Evolutionary conservation across 2,113 vertebrate genomes (phyloP), one percentile per base, ranked within the genome.

Genomic region (Mus pahari): DNA sequence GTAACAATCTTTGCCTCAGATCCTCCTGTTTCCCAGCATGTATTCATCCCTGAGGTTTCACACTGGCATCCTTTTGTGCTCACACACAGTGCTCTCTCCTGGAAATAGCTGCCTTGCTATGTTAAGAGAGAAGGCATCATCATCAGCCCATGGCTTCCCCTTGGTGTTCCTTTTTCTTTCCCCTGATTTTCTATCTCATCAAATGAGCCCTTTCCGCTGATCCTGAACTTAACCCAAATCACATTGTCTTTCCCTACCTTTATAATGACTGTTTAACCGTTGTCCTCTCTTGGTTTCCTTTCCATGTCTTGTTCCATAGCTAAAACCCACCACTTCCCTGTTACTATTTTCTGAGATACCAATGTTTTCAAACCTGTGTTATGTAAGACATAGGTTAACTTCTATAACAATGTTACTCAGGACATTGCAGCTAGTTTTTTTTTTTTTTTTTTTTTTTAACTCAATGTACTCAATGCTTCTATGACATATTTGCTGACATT

Each of bases 291-390:
- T 60, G 26, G 74, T 36, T 78, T 83, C n/a, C 55, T 12, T 55
- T 95, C 8, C 68, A 53, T 64, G 36, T 36, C 62, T 68, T 86
- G 17, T 33, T 86, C 42, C 36, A 62, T 68, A 81, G 33, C 55
- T 94, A 71, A 48, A 36, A 16, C 5, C 16, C 9, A 68, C 68
- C 22, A 66, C 19, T 77, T 75, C 87, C 50, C 33, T 77, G 5
- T 50, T 36, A 91, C 9, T 91, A 6, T 79, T 89, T 42, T 91
- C 19, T 92, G 17, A 45, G n/a, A 90, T 87, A 42, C 88, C 70
- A 8, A 77, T 33, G 71, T 90, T 89, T 96, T 94, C 6, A 89
- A 86, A 36, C 81, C 33, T 95, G 19, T 79, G n/a, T 82, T 82
- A 66, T 19, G 6, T 79, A 81, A 82, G 16, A 17, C 42, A 86